Base-by-base conservation (phyloP, 2,797 vertebrate species). In the Cephalopachus bancanus region DNA sequence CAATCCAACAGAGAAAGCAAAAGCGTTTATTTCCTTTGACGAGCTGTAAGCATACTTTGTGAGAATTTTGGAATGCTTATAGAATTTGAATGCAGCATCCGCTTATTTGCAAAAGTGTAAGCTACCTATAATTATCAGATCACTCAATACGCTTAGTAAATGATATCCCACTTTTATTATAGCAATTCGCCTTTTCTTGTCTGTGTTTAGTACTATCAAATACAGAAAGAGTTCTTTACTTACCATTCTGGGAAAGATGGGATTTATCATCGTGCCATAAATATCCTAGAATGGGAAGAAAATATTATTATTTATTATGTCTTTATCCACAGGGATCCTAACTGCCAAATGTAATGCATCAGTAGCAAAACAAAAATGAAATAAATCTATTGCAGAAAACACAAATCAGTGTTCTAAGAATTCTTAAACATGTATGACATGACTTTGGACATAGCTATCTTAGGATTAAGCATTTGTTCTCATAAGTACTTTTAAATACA, bases 241-340 rank as follows among this genome's bases (percentile, higher is more conserved):
- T 98, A 98, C 98, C 98, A 98, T 98, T 98, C 97, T 98, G 97
- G 95, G 97, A 98, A 98, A 97, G 98, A 97, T 96, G 98, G 98
- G 98, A 98, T 98, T 98, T 97, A 97, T 98, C 98, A 98, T 98
- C 98, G 97, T 98, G 98, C 98, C 97, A 97, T 97, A 98, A 98
- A 98, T 98, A 98, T 97, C 97, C 98, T 98, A 97, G 96, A 98
- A 99, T 98, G 97, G 83, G 98, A 98, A 98, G 98, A 97, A 98
- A 98, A 98, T 98, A 97, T 96, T 98, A 98, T 98, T 98, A 98
- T 98, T 98, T 98, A 98, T 98, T 98, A 98, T 98, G 96, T 89
- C 94, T 96, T 93, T 92, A 98, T 98, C 98, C 98, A 96, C 94
- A 95, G 98, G 98, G 98, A 98, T 98, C 97, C 97, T 91, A 96